Evolutionary conservation across 2,113 vertebrate genomes (phyloP), one percentile per base, ranked within the genome.

Genomic region (Sorex araneus): DNA sequence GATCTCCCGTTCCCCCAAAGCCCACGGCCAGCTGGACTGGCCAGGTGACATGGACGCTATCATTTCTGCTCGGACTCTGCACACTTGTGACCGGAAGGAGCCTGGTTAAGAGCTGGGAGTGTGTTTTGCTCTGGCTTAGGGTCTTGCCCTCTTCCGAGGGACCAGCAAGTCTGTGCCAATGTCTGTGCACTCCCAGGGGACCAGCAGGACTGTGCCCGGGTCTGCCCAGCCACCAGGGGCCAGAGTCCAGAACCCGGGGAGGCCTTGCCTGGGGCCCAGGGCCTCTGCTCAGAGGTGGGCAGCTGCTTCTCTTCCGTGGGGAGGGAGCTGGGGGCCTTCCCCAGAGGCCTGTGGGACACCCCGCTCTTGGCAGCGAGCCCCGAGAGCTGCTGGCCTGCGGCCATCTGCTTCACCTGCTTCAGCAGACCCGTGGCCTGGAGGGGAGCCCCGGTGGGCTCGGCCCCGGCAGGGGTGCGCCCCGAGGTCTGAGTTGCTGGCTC

Each of bases 1-100:
- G 94, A 57, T 91, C 80, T 96, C 94, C 96, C 96, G 95, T 97
- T 97, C 97, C 97, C 97, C 97, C 97, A 97, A 97, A 96, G 97
- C 97, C 97, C 97, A 96, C 97, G 93, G 93, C 76, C 34, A 85
- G 89, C 91, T 92, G 97, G 96, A 95, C 97, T 96, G 94, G 95
- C 78, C 78, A 87, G n/a, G 74, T 94, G 74, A 84, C 74, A 94
- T 97, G 96, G 95, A 98, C 97, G 96, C 95, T 95, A 97, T 98
- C 97, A 98, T 96, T 98, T 98, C 97, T 97, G 97, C 97, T 98
- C 97, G 91, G 98, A 97, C 79, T 98, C 98, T 60, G 98, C 95
- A 97, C 96, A 97, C 94, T 98, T 98, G 94, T 63, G 98, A 97
- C 96, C 97, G 95, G 98, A 97, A 97, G 98, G 97, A 94, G 97